Conservation (phyloP, 2,113 vertebrate species). For the Acrocephalus kingi region DNA sequence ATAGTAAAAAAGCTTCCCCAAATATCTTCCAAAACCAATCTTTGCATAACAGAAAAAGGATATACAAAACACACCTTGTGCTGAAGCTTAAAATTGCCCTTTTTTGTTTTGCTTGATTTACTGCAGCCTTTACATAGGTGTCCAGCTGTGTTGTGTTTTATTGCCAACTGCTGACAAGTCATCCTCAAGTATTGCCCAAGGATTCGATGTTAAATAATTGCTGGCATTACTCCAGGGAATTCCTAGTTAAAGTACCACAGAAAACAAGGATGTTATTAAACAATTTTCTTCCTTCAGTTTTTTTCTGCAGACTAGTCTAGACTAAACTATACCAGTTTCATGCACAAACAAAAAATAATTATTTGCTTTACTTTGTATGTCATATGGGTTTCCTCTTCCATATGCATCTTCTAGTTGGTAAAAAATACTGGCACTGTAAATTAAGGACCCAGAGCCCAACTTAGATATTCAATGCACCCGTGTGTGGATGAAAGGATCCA, state of each 20-base stretch:
- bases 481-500: background rate
- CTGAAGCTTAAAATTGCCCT: background rate
- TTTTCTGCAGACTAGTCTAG: background rate
- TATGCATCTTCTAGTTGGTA: background rate
- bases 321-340: background rate
- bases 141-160: background rate
- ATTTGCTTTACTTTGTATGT: background rate
- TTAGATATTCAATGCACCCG: background rate
- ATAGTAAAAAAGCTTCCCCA: background rate
- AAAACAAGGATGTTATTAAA: background rate
- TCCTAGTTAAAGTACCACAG: background rate
- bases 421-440: background rate
- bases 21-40: background rate
- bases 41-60: background rate
- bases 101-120: background rate
- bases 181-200: background rate
- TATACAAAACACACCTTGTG: background rate
- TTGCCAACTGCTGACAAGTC: background rate
- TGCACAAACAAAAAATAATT: background rate
- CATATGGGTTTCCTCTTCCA: background rate
- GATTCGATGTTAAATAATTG: fast-evolving
- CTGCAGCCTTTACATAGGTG: background rate
- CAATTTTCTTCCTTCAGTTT: background rate
- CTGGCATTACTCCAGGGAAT: background rate
- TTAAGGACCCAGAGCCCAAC: background rate